phyloP scores from a whole-genome alignment of 64 coral and sea anemone species.

The Cladopsammia gracilis region DNA sequence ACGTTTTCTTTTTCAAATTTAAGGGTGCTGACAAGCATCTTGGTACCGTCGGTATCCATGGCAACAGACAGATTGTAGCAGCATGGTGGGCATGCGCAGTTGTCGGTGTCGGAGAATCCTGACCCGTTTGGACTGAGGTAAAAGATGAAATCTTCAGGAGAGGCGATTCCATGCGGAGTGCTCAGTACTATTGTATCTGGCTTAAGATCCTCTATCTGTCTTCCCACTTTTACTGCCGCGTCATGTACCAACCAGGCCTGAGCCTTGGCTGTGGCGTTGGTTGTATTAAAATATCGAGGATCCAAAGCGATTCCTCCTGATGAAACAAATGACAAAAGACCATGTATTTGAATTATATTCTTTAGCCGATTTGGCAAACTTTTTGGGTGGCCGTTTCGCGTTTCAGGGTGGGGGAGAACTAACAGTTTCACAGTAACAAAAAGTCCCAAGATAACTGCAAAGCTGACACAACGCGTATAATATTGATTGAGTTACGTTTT shows the following conservation, averaged over 20 bases:
- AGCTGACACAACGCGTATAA: no score
- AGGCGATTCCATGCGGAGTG: slow-evolving; percentile 77
- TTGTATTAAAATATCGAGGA: slow-evolving; percentile 83
- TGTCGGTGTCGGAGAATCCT: slow-evolving; percentile 74
- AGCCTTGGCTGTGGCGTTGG: slow-evolving; percentile 76
- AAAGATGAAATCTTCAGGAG: slow-evolving; percentile 82
- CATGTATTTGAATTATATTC: background rate
- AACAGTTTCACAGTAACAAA: no score
- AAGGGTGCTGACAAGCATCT: slow-evolving; percentile 64
- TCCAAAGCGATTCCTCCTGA: slow-evolving; percentile 81
- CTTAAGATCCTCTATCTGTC: slow-evolving; percentile 62
- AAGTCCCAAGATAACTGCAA: no score
- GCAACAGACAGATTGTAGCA: slow-evolving; percentile 81
- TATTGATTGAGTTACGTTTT: no score
- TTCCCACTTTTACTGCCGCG: slow-evolving; percentile 76
- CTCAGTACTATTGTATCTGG: slow-evolving; percentile 86
- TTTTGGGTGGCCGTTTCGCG: no score
- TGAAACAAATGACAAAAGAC: background rate
- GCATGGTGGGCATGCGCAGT: slow-evolving; percentile 83
- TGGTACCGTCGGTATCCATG: slow-evolving; percentile 67
- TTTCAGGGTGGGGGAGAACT: no score
- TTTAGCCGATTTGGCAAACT: no score
- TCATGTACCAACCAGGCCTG: slow-evolving; percentile 78
- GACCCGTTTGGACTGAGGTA: slow-evolving; percentile 79
- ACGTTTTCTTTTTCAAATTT: slow-evolving; percentile 56